These are phyloP conservation scores for Ctenomys sociabilis DNA, from an alignment of 2,113 vertebrate genomes.

Conservation along the genomic window DNA sequence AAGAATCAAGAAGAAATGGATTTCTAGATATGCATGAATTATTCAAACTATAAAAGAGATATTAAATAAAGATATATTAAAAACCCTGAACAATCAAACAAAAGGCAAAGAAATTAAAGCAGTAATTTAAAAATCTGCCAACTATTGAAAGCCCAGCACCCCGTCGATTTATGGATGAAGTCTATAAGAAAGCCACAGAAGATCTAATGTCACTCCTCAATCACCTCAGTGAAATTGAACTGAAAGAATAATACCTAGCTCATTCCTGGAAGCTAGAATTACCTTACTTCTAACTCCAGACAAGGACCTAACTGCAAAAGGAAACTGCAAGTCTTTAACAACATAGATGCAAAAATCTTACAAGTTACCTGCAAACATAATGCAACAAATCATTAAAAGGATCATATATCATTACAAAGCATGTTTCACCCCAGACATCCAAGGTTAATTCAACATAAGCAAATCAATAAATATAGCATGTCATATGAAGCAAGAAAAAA, in stretches of 20 bases:
- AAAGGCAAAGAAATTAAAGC: neutral
- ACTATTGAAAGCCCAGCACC: neutral
- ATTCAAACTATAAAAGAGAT: too few species aligned
- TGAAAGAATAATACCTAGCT: neutral
- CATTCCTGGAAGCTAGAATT: neutral
- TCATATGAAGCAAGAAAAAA: neutral
- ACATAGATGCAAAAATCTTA: neutral
- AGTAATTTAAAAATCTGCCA: neutral
- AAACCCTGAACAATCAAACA: neutral
- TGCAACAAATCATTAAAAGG: neutral
- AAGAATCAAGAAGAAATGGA: neutral
- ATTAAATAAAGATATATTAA: neutral
- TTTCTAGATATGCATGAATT: neutral
- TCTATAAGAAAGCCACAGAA: neutral
- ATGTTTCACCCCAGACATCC: neutral
- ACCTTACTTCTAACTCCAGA: neutral
- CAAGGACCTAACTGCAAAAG: neutral
- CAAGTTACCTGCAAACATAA: neutral
- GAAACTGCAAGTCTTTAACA: neutral
- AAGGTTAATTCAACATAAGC: neutral
- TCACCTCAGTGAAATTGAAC: neutral
- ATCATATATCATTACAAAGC: neutral
- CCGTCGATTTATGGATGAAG: neutral
- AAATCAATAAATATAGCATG: neutral
- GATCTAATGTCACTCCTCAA: neutral